phyloP scores from a whole-genome alignment of 2,797 vertebrate genomes.

The Hafferia zeledoni region DNA sequence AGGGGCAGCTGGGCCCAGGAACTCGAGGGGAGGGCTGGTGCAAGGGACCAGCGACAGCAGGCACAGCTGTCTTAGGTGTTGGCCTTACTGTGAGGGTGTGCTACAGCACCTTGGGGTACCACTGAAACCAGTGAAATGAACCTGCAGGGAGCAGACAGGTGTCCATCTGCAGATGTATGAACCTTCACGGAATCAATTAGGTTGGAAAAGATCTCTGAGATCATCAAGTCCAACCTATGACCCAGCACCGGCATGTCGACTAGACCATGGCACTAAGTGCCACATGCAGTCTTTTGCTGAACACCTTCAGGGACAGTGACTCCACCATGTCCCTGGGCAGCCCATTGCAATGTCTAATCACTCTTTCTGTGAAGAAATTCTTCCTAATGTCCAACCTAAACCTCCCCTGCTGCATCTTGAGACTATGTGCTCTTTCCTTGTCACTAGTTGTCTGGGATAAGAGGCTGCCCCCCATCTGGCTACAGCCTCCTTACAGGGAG shows the following conservation, averaged over 20 bases:
- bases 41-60: not conserved
- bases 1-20: not conserved
- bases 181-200: not conserved
- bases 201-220: not conserved
- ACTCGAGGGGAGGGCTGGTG: no score
- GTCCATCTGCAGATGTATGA: fast-evolving
- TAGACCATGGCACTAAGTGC: not conserved
- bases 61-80: not conserved
- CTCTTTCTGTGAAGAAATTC: not conserved
- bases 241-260: fast-evolving
- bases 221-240: not conserved
- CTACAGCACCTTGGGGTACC: fast-evolving
- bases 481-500: not conserved
- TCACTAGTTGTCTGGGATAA: not conserved
- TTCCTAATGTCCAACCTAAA: not conserved
- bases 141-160: fast-evolving
- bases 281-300: not conserved
- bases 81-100: fast-evolving
- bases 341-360: not conserved
- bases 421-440: not conserved
- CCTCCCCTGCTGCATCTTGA: no score
- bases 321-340: not conserved
- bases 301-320: not conserved
- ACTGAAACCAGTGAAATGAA: fast-evolving
- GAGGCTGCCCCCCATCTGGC: not conserved